Percentiles rank a stretch among this genome's conserved stretches.
phyloP scores from a whole-genome alignment of 2,888 invertebrate genomes.

The Cacoxenus indagator region DNA sequence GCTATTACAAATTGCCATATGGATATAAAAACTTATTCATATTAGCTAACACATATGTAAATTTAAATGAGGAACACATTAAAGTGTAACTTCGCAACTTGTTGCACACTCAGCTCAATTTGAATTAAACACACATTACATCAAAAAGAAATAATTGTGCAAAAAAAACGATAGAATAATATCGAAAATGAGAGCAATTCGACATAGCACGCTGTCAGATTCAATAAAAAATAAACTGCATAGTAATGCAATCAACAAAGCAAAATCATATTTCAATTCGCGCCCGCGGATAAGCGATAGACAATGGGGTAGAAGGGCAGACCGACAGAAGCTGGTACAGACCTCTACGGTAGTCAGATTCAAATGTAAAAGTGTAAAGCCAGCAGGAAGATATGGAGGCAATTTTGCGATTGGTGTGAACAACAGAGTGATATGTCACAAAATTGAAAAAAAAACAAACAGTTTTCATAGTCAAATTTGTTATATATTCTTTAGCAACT shows the following conservation, averaged over 20 bases:
- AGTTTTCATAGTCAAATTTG: too few relatives aligned
- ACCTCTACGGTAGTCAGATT: too few relatives aligned
- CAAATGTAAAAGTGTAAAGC: too few relatives aligned
- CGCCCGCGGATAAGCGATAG: background rate
- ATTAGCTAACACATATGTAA: background rate
- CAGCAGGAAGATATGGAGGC: too few relatives aligned
- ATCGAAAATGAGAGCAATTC: background rate
- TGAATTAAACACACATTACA: constrained; percentile 11
- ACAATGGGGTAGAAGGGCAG: background rate
- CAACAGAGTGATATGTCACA: too few relatives aligned
- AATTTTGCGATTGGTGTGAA: too few relatives aligned
- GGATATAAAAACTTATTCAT: too few relatives aligned
- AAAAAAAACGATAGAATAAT: background rate
- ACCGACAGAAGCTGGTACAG: background rate
- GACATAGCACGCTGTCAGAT: constrained; percentile 14
- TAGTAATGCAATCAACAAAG: constrained; percentile 33
- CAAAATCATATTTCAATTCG: constrained; percentile 36
- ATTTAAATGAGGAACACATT: constrained; percentile 9
- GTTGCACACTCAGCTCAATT: background rate
- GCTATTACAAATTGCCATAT: too few relatives aligned
- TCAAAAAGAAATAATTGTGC: background rate
- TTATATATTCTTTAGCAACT: too few relatives aligned
- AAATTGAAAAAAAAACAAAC: too few relatives aligned
- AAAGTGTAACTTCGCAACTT: constrained; percentile 11
- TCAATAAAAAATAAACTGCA: constrained; percentile 15